A percentile compares a stretch with the other conserved stretches of the same genome.
Conservation (phyloP, 2,888 invertebrate genomes). For the Campoplex nolae region DNA sequence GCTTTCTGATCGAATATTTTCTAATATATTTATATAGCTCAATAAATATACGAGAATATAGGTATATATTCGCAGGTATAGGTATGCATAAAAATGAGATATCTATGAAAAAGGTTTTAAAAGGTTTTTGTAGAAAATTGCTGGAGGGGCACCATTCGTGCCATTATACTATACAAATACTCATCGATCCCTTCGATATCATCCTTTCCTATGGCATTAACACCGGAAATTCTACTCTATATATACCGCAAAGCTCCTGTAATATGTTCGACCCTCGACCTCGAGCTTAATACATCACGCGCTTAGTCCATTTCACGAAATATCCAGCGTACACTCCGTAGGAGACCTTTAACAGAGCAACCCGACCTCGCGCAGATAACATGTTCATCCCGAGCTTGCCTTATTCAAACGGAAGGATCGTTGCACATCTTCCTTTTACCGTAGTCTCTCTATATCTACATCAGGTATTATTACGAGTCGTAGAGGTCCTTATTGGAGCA, state of each 20-base stretch:
- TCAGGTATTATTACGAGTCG: too few relatives aligned
- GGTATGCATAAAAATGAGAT: slow-evolving; percentile 16
- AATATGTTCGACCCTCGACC: slow-evolving; percentile 43
- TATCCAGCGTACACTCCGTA: slow-evolving; percentile 7
- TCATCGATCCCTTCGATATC: slow-evolving; percentile 49
- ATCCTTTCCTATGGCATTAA: slow-evolving; percentile 38
- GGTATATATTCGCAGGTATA: not conserved
- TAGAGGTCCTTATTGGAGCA: too few relatives aligned
- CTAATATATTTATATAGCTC: slow-evolving; percentile 4
- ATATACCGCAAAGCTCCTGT: slow-evolving; percentile 46
- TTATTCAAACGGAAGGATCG: not conserved
- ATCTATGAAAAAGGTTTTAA: slow-evolving; percentile 36
- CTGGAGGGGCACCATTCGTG: slow-evolving; percentile 24
- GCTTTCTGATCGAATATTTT: slow-evolving; percentile 21
- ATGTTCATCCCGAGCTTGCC: not conserved
- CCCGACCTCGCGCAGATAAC: not conserved
- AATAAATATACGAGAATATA: not conserved
- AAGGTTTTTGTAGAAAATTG: slow-evolving; percentile 25
- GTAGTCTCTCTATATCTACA: not conserved
- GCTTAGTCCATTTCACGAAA: slow-evolving; percentile 29
- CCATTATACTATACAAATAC: slow-evolving; percentile 41
- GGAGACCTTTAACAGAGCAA: not conserved
- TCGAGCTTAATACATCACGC: slow-evolving; percentile 32
- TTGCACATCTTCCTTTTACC: not conserved
- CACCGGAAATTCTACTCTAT: slow-evolving; percentile 38